Conservation (phyloP, 2,888 invertebrate species). For the Gymnocheta viridis region DNA sequence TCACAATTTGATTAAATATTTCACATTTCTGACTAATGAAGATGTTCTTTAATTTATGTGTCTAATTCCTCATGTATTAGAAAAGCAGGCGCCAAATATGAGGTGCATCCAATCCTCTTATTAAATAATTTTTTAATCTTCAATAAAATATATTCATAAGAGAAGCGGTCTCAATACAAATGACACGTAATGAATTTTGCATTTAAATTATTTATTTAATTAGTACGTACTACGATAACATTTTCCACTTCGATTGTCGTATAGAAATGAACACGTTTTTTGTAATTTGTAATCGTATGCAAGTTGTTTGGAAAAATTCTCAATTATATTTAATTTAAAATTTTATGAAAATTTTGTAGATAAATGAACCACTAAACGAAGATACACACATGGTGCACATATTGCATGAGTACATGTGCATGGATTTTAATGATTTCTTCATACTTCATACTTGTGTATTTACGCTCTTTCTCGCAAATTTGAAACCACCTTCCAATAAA, state of each 20-base stretch:
- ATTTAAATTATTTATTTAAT: neutral
- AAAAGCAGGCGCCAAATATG: too few species aligned
- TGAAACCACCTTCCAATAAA: slow-evolving; percentile 57
- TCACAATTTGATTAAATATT: too few species aligned
- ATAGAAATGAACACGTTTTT: slow-evolving; percentile 45
- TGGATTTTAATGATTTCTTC: neutral
- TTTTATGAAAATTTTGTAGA: slow-evolving; percentile 26
- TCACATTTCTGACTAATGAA: too few species aligned
- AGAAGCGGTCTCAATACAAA: too few species aligned
- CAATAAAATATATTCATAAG: neutral
- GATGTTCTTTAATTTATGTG: too few species aligned
- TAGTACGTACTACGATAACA: neutral
- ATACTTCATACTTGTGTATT: neutral
- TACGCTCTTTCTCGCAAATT: neutral
- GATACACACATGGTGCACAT: neutral
- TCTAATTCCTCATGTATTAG: too few species aligned
- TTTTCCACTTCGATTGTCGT: slow-evolving; percentile 34
- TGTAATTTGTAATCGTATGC: neutral
- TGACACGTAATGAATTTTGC: neutral
- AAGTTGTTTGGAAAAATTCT: slow-evolving; percentile 42
- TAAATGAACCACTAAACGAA: slow-evolving; percentile 28
- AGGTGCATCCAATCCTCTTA: neutral
- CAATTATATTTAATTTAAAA: slow-evolving; percentile 51
- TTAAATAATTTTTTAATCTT: neutral
- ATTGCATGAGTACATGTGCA: neutral